Percentiles rank a stretch among this genome's conserved stretches.
phyloP scores from a whole-genome alignment of 2,888 invertebrate genomes.

The Diarsia rubi region DNA sequence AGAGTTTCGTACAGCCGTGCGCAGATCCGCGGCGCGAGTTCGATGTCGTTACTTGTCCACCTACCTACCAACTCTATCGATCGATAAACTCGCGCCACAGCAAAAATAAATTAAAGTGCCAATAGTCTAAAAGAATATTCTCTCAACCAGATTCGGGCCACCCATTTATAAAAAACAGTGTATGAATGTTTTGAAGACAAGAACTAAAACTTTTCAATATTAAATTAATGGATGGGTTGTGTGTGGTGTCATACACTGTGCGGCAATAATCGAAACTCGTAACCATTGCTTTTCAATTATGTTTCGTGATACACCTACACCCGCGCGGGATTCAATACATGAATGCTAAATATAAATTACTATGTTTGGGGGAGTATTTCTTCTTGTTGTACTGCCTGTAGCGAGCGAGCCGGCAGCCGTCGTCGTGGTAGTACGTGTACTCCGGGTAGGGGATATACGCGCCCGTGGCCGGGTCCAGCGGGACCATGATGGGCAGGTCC shows the following conservation, averaged over 20 bases:
- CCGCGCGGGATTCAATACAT: constrained; percentile 86
- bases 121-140: constrained; percentile 78
- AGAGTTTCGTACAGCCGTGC: constrained; percentile 90
- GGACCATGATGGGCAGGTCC: constrained; percentile 84
- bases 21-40: constrained; percentile 72
- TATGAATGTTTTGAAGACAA: constrained; percentile 74
- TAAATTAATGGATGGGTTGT: constrained; percentile 74
- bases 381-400: constrained; percentile 78
- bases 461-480: constrained; percentile 81
- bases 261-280: constrained; percentile 89
- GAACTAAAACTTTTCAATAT: constrained; percentile 67
- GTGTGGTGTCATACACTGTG: constrained; percentile 85
- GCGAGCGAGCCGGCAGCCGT: constrained; percentile 76
- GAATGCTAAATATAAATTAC: constrained; percentile 89
- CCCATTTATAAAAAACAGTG: constrained; percentile 84
- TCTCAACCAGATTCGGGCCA: constrained; percentile 90
- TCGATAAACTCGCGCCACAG: constrained; percentile 67
- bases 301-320: constrained; percentile 71
- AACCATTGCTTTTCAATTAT: constrained; percentile 77
- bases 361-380: constrained; percentile 79
- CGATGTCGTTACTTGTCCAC: constrained; percentile 58
- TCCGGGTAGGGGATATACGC: constrained; percentile 86
- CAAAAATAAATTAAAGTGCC: constrained; percentile 81
- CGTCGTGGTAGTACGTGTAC: constrained; percentile 83
- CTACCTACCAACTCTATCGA: constrained; percentile 35